These are phyloP conservation scores for Metaphire vulgaris DNA, from an alignment of 1,140 invertebrate species.

Conservation along the genomic window DNA sequence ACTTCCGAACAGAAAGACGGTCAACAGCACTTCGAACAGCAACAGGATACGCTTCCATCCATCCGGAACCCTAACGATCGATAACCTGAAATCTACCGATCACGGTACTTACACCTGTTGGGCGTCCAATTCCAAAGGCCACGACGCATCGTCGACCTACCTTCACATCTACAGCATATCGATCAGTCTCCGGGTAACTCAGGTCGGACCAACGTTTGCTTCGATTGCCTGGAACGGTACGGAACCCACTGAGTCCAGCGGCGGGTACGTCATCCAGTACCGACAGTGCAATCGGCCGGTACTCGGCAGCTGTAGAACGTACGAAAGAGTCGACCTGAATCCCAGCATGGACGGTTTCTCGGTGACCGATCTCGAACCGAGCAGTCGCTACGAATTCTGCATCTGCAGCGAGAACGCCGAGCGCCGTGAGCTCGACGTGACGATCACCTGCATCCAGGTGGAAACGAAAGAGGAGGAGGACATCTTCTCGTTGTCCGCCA, in stretches of 20 bases:
- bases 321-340: slow-evolving; percentile 37
- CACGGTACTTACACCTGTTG: slow-evolving; percentile 43
- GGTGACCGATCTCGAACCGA: slow-evolving; percentile 49
- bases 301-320: slow-evolving; percentile 26
- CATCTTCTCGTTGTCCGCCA: neutral
- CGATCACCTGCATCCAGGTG: neutral
- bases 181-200: slow-evolving; percentile 45
- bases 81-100: slow-evolving; percentile 35
- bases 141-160: slow-evolving; percentile 41
- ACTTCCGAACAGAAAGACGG: slow-evolving; percentile 45
- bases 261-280: slow-evolving; percentile 51
- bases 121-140: slow-evolving; percentile 38
- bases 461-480: neutral
- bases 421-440: neutral
- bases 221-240: slow-evolving; percentile 54
- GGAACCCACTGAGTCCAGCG: slow-evolving; percentile 43
- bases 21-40: slow-evolving; percentile 43
- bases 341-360: slow-evolving; percentile 47
- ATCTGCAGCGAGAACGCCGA: slow-evolving; percentile 44
- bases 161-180: slow-evolving; percentile 47
- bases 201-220: slow-evolving; percentile 48
- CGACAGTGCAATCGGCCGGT: slow-evolving; percentile 10
- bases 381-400: slow-evolving; percentile 53
- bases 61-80: slow-evolving; percentile 44
- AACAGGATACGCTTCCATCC: slow-evolving; percentile 40